phyloP scores from a whole-genome alignment of 2,113 vertebrate genomes.

The Pluvianellus socialis region DNA sequence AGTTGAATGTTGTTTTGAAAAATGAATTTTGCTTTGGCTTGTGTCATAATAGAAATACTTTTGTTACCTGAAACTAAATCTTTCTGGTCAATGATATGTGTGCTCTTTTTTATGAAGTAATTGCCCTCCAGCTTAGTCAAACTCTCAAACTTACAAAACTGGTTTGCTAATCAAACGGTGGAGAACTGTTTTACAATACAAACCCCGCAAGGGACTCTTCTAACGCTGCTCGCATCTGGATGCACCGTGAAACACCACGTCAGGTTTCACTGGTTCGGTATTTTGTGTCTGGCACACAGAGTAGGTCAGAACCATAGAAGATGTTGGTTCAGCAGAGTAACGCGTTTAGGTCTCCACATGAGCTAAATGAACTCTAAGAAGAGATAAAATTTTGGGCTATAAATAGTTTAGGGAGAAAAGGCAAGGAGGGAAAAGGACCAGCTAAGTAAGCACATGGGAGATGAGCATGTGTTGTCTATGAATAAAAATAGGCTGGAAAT shows the following conservation, averaged over 20 bases:
- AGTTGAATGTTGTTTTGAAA: not conserved
- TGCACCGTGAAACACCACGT: rapidly evolving
- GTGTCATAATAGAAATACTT: not conserved
- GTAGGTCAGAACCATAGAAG: not conserved
- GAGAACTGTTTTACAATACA: not conserved
- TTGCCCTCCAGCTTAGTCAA: not conserved
- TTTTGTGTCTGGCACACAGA: not conserved
- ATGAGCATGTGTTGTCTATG: not conserved
- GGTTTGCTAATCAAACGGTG: not conserved
- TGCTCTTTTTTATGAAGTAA: not conserved
- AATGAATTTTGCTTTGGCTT: not conserved
- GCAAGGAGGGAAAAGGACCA: not conserved
- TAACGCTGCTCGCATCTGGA: not conserved
- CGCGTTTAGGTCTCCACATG: not conserved
- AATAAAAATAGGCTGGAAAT: not conserved
- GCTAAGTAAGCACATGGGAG: not conserved
- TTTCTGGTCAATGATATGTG: not conserved
- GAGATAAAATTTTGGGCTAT: not conserved
- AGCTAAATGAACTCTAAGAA: not conserved
- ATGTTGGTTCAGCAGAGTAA: not conserved
- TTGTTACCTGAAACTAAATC: not conserved
- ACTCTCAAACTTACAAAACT: not conserved
- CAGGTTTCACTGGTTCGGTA: not conserved
- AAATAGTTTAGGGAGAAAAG: not conserved
- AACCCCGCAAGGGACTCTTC: not conserved